phyloP scores from a whole-genome alignment of 2,113 vertebrate genomes.

The human region GRCh38 chr6:68827501-68828000 shows the following conservation, averaged over 20 bases:
- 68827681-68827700: neutral
- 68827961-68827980: neutral
- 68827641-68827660: neutral
- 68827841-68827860: neutral
- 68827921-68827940: neutral
- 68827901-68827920: neutral
- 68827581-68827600: neutral
- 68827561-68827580: neutral
- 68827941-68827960: neutral
- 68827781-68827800: neutral
- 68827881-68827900: neutral
- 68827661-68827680: too few relatives aligned
- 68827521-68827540: neutral
- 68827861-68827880: neutral
- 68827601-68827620: neutral
- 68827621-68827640: neutral
- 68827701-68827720: neutral
- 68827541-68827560: neutral
- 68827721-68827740: neutral
- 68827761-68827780: neutral
- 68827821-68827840: neutral
- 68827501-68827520: neutral
- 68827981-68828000: neutral
- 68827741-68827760: neutral
- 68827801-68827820: neutral